Evolutionary conservation across 2,797 vertebrate genomes (phyloP), one percentile per base, ranked within the genome.

Genomic region (Argya squamiceps): DNA sequence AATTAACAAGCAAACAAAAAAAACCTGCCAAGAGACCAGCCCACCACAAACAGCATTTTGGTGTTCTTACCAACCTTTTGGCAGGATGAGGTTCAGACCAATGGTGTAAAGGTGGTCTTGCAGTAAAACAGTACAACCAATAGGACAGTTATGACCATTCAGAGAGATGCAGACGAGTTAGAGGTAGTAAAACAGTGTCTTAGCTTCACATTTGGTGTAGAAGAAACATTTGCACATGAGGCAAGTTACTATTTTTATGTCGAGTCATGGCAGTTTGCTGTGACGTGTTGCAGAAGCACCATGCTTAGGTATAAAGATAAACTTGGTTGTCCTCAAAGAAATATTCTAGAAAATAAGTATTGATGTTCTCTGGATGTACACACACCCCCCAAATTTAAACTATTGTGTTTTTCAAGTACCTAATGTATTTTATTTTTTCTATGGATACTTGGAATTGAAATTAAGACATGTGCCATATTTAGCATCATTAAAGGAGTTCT

Each of bases 1-100:
- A 63, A 56, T 3, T 2, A 55, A 17, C 13, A 43, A 62, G 4
- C 34, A 29, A 62, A 29, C 29, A 24, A 69, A 52, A 47, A 27
- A 36, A 43, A 3, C 5, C 15, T 6, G 4, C 7, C 6, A 55
- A 62, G 34, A 7, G 1, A 9, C 16, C 15, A n/a, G 8, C 26
- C 11, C 8, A 68, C 11, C 22, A 70, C 17, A 21, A 22, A 26
- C 58, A 71, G 21, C 10, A 11, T 89, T 71, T 79, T 70, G 17
- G 12, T 74, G 12, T 34, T 85, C 64, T 80, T 80, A 20, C 5
- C 16, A 44, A 0, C 34, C 0, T 53, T 74, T 49, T 62, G 30
- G 6, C 9, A 47, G 18, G 30, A 16, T 46, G 37, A 79, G 4
- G 6, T 91, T 82, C 39, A 55, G 39, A 12, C 55, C 63, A 13